Conservation (phyloP, 2,113 vertebrate genomes). For the Fregata magnificens region DNA sequence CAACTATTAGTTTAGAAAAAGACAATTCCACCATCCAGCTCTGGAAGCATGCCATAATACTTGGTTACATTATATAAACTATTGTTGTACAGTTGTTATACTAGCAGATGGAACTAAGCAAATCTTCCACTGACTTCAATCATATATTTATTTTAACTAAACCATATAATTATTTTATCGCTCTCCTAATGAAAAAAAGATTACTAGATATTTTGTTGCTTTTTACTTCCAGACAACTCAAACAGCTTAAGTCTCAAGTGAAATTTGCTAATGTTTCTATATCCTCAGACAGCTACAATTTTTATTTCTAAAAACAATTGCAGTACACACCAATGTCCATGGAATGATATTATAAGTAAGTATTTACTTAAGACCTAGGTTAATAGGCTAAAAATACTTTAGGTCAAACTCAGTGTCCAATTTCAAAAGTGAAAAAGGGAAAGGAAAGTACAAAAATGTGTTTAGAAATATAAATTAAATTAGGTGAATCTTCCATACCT, state of each 20-base stretch:
- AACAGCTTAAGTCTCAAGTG: not conserved
- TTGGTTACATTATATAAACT: not conserved
- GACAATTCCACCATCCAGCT: not conserved
- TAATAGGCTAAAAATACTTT: not conserved
- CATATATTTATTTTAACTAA: not conserved
- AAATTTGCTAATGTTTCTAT: not conserved
- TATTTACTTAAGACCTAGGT: not conserved
- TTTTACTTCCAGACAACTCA: not conserved
- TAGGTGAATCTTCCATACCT: not conserved
- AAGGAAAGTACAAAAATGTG: not conserved
- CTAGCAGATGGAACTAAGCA: not conserved
- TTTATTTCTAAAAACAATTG: not conserved
- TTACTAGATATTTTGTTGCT: not conserved
- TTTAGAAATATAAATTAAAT: not conserved
- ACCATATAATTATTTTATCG: not conserved
- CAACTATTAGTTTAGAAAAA: not conserved
- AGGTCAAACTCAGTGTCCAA: not conserved
- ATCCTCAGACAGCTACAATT: not conserved
- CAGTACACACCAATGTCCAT: not conserved
- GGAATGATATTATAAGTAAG: not conserved
- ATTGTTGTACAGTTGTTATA: not conserved
- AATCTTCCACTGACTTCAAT: not conserved
- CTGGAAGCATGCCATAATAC: not conserved
- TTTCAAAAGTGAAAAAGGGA: not conserved
- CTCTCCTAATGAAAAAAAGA: not conserved